A percentile compares a stretch with the other conserved stretches of the same genome.
phyloP scores from a whole-genome alignment of 2,888 invertebrate species.

The Eupelmus urozonus region DNA sequence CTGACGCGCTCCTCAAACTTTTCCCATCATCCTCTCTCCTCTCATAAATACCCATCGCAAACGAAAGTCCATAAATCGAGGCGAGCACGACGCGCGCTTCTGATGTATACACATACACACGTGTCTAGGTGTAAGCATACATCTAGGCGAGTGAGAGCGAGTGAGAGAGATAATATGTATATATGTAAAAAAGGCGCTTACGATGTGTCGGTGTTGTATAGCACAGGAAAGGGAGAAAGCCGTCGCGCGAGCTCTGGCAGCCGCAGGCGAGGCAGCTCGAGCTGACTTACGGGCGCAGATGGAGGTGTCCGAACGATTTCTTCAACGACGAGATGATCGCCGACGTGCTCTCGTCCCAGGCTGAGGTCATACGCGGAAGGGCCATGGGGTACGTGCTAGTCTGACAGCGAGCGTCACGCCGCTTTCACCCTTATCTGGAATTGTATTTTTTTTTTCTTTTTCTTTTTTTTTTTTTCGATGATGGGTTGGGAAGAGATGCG shows the following conservation, averaged over 20 bases:
- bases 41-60: too few relatives aligned
- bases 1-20: too few relatives aligned
- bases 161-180: not conserved
- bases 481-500: not conserved
- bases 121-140: too few relatives aligned
- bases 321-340: constrained; percentile 94
- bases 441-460: not conserved
- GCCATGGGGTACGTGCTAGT: constrained; percentile 93
- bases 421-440: too few relatives aligned
- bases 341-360: constrained; percentile 89
- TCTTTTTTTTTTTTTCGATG: not conserved
- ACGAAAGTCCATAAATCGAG: too few relatives aligned
- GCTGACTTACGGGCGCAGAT: constrained; percentile 87
- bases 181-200: not conserved
- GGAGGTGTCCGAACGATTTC: constrained; percentile 90
- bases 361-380: constrained; percentile 90
- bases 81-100: too few relatives aligned
- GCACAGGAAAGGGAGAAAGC: constrained; percentile 73
- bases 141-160: not conserved
- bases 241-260: constrained; percentile 69
- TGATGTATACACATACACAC: too few relatives aligned
- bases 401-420: too few relatives aligned
- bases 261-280: constrained; percentile 86
- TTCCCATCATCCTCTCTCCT: too few relatives aligned
- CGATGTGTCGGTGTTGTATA: constrained; percentile 57